A percentile compares a stretch with the other conserved stretches of the same genome.
phyloP scores from a whole-genome alignment of 2,113 vertebrate genomes.

The Aptenodytes patagonicus region DNA sequence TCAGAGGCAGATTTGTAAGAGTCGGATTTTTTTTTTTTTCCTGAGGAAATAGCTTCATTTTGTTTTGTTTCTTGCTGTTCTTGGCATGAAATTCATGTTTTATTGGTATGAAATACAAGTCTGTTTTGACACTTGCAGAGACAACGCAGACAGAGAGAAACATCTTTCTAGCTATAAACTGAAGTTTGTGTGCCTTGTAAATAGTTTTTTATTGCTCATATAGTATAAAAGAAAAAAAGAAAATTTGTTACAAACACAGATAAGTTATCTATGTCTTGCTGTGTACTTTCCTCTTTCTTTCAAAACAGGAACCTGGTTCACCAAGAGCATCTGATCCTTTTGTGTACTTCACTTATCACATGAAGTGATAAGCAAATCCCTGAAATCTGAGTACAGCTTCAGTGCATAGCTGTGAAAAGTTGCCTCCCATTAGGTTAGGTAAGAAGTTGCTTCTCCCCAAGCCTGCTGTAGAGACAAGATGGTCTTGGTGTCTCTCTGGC shows the following conservation, averaged over 20 bases:
- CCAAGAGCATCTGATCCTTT: background rate
- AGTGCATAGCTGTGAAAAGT: background rate
- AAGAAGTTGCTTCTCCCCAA: background rate
- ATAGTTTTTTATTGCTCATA: constrained; percentile 39
- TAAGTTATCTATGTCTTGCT: constrained; percentile 43
- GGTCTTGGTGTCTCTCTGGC: background rate
- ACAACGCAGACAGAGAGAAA: constrained; percentile 36
- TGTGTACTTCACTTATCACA: background rate
- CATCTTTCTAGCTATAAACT: constrained; percentile 46
- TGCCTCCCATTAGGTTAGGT: background rate
- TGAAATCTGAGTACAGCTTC: background rate
- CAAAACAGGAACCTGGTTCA: constrained; percentile 43
- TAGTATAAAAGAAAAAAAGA: background rate
- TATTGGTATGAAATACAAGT: constrained; percentile 61
- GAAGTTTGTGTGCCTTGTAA: constrained; percentile 33
- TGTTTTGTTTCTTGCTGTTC: constrained; percentile 68
- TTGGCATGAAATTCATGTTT: constrained; percentile 47
- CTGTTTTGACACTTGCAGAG: constrained; percentile 67
- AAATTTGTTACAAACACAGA: background rate
- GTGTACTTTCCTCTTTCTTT: constrained; percentile 42
- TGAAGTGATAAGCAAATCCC: background rate
- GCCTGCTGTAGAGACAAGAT: background rate
- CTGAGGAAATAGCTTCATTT: constrained; percentile 51
- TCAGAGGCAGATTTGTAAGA: constrained; percentile 33
- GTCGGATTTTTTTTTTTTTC: background rate